Conservation (phyloP, 2,113 vertebrate species). For the Hyaena hyaena region DNA sequence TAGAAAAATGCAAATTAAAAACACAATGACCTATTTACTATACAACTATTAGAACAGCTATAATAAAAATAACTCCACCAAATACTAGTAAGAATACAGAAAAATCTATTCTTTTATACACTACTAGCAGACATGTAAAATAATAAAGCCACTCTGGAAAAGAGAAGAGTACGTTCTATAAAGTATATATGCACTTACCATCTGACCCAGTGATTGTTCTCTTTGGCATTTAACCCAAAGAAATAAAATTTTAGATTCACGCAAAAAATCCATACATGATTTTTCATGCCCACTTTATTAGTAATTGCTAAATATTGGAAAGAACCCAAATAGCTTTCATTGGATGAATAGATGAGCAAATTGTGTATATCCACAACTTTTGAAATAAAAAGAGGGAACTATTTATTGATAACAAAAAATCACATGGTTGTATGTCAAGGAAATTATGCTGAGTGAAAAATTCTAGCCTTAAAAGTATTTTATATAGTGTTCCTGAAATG, state of each 20-base stretch:
- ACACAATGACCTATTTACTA: not conserved
- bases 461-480: not conserved
- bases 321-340: not conserved
- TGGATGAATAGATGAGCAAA: not conserved
- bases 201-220: not conserved
- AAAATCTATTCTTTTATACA: not conserved
- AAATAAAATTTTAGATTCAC: not conserved
- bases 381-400: not conserved
- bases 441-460: not conserved
- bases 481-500: not conserved
- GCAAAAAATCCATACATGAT: not conserved
- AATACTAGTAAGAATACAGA: not conserved
- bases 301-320: not conserved
- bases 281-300: not conserved
- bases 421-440: not conserved
- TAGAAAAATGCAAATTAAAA: not conserved
- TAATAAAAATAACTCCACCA: not conserved
- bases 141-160: not conserved
- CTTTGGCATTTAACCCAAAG: not conserved
- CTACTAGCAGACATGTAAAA: not conserved
- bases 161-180: not conserved
- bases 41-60: not conserved
- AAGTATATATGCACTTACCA: not conserved
- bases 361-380: fast-evolving
- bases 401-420: too few relatives aligned